Percentiles rank a stretch among this genome's conserved stretches.
Evolutionary conservation across 2,113 vertebrate genomes (phyloP).

Genomic region (Chamaea fasciata): DNA sequence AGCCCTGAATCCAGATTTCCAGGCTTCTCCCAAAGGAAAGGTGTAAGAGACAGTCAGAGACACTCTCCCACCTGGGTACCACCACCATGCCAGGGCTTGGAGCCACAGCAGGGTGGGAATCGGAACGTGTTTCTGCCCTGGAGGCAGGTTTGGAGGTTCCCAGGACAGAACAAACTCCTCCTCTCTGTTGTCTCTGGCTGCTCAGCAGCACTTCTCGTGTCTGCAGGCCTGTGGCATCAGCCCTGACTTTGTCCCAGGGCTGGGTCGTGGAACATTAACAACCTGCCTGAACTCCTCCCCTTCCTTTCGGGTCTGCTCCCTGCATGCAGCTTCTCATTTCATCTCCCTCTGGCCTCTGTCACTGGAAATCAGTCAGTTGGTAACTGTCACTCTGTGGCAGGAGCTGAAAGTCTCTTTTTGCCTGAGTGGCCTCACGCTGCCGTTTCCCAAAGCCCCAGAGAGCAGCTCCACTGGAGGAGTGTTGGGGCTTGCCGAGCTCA

Average conservation of each 20-base stretch:
- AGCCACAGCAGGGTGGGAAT: background rate
- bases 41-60: background rate
- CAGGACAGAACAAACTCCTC: background rate
- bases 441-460: background rate
- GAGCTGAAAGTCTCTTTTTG: background rate
- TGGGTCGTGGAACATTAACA: background rate
- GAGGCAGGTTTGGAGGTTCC: background rate
- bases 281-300: background rate
- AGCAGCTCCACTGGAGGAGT: background rate
- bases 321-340: accelerated
- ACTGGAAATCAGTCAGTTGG: background rate
- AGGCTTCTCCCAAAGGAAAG: background rate
- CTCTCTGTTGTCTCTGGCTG: background rate
- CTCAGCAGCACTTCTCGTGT: background rate
- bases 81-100: background rate
- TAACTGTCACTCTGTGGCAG: background rate
- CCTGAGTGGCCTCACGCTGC: background rate
- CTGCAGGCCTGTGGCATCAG: background rate
- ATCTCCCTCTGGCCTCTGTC: background rate
- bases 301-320: background rate
- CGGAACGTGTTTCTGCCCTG: background rate
- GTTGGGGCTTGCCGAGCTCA: background rate
- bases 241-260: background rate
- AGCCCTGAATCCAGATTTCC: background rate
- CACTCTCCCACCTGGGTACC: too few relatives aligned